Conservation (phyloP, 2,797 vertebrate genomes). For the Pseudopleuronectes americanus region DNA sequence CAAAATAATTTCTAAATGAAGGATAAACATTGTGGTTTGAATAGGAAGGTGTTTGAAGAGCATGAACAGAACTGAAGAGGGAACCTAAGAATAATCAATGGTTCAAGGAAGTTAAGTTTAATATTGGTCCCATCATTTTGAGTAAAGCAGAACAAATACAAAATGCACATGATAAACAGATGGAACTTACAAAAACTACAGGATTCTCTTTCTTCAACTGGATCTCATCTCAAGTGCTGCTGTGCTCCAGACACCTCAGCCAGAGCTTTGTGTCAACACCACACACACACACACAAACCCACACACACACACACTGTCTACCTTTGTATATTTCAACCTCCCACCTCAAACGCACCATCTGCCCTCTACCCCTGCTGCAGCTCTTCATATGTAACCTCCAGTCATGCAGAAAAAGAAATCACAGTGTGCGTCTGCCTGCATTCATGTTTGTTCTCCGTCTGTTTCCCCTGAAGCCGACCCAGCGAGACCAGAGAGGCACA, state of each 20-base stretch:
- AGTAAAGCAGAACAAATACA: not conserved
- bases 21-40: not conserved
- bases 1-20: not conserved
- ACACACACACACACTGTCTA: conserved; percentile 28
- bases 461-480: conserved; percentile 50
- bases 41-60: not conserved
- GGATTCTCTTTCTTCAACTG: not conserved
- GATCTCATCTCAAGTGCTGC: conserved; percentile 21
- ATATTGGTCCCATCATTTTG: not conserved
- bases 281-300: conserved; percentile 14
- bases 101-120: not conserved
- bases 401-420: conserved; percentile 71
- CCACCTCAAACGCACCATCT: conserved; percentile 74
- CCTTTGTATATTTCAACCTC: conserved; percentile 57
- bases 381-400: conserved; percentile 52
- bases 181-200: not conserved
- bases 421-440: conserved; percentile 66
- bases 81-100: not conserved
- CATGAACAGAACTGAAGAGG: too few species aligned
- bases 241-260: conserved; percentile 33
- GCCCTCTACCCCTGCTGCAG: conserved; percentile 67
- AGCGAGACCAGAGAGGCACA: conserved; percentile 20
- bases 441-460: conserved; percentile 65
- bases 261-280: conserved; percentile 4
- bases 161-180: not conserved